Evolutionary conservation across 92 coral and sea anemone species (phyloP), one percentile per base, ranked within the genome.

Genomic region (Pocillopora meandrina): DNA sequence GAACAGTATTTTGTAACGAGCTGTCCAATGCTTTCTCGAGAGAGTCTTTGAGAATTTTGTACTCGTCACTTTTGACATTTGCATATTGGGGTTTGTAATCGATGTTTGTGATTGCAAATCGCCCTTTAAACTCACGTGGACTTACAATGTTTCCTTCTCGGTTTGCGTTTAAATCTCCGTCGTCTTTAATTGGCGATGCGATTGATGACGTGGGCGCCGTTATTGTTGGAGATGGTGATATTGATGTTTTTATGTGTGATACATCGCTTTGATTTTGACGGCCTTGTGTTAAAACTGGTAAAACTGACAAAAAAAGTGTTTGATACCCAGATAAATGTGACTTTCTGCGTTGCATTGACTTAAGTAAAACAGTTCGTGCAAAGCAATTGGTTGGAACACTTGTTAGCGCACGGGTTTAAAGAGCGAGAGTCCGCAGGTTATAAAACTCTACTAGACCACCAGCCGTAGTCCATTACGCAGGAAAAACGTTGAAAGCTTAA

Each of bases 1-100:
- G 9, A 61, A 76, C 61, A 8, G 52, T 12, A 18, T 76, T 59
- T 76, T 76, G 69, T 35, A 76, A 76, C 8, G 69, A 67, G 11
- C 19, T 62, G 69, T 76, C 61, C 16, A 76, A 62, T 5, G 21
- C 81, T 23, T 11, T 60, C 9, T 76, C 81, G 10, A 76, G 69
- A 33, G 81, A 77, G 3, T 68, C 10, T 58, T 77, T 77, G 14
- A 77, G 71, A 19, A 33, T 9, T 18, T 35, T 77, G 71, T 77
- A 77, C 10, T 61, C 70, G 17, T 10, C 18, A 33, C 81, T 63
- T 61, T 61, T 77, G 17, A 61, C 57, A 16, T 77, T 47, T 26
- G 57, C 6, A 70, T 77, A 77, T 47, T 77, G 68, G 6, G 81
- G 23, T 17, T 77, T 77, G 70, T 70, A 77, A 33, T 18, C 2